These are phyloP conservation scores for Agrotis ipsilon DNA, from an alignment of 2,888 invertebrate species.

Conservation along the genomic window DNA sequence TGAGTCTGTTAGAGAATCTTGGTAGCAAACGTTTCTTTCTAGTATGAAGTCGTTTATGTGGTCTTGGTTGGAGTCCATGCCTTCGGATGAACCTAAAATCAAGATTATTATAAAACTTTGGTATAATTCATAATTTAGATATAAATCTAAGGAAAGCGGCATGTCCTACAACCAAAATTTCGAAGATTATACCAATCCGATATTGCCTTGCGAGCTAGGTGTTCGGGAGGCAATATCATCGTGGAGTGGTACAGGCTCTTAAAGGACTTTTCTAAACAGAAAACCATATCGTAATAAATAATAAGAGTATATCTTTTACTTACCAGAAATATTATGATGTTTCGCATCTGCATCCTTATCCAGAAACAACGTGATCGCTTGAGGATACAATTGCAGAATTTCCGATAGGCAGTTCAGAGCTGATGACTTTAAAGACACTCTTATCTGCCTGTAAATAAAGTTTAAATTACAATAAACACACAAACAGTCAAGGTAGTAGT, in stretches of 20 bases:
- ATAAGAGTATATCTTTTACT: constrained; percentile 32
- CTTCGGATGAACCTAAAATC: constrained; percentile 83
- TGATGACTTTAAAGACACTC: constrained; percentile 97
- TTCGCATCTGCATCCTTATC: constrained; percentile 91
- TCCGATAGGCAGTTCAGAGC: constrained; percentile 95
- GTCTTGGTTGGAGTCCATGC: constrained; percentile 84
- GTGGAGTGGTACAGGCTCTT: no score
- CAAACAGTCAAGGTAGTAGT: no score
- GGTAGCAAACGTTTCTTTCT: constrained; percentile 88
- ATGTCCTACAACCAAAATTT: no score
- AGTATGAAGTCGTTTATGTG: constrained; percentile 87
- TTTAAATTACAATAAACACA: not conserved
- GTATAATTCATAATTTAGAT: no score
- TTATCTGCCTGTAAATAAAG: constrained; percentile 87
- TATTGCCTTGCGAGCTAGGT: no score
- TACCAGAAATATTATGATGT: constrained; percentile 85
- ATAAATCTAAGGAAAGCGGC: no score
- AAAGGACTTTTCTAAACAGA: no score
- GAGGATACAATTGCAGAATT: constrained; percentile 94
- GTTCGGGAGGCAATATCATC: no score
- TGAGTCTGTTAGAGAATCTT: constrained; percentile 88
- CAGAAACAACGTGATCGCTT: constrained; percentile 92
- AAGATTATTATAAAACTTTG: no score
- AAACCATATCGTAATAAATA: no score
- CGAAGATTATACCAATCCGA: no score